Evolutionary conservation across 1,140 invertebrate species (phyloP).

Genomic region (Drosophila sechellia): DNA sequence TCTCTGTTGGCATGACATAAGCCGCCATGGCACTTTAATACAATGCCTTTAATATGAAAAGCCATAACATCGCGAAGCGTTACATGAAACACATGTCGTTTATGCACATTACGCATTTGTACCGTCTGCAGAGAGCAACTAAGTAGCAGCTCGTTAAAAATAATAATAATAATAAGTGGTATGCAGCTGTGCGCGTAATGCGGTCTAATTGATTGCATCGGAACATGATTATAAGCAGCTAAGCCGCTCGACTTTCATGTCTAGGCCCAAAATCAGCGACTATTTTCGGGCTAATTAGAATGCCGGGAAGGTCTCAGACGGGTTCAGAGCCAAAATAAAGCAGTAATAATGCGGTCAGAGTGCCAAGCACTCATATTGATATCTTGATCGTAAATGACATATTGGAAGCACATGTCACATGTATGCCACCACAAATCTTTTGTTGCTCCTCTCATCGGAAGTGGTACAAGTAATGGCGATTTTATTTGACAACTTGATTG

Average conservation of each 20-base stretch:
- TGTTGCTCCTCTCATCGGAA: constrained; percentile 20
- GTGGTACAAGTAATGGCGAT: constrained; percentile 36
- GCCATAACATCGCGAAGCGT: constrained; percentile 54
- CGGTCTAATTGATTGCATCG: constrained; percentile 64
- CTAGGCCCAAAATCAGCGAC: constrained; percentile 6
- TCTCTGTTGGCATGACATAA: constrained; percentile 64
- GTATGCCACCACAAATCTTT: constrained; percentile 27
- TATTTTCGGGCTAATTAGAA: constrained; percentile 23
- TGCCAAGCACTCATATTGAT: constrained; percentile 13
- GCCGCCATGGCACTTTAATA: constrained; percentile 57
- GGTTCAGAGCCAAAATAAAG: not conserved
- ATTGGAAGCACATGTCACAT: constrained; percentile 19
- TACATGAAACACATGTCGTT: constrained; percentile 67
- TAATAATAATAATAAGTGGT: constrained; percentile 61
- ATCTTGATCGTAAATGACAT: constrained; percentile 14
- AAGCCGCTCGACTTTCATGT: constrained; percentile 22
- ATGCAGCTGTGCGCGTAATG: constrained; percentile 54
- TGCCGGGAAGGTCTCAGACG: constrained; percentile 10
- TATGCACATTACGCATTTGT: constrained; percentile 52
- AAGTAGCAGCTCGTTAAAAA: constrained; percentile 69
- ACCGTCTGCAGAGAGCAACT: constrained; percentile 28
- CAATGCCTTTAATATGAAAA: constrained; percentile 72
- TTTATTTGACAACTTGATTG: constrained; percentile 49
- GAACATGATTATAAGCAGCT: constrained; percentile 32
- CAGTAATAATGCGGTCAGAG: constrained; percentile 2